phyloP scores from a whole-genome alignment of 2,797 vertebrate species.

The Spondyliosoma cantharus region DNA sequence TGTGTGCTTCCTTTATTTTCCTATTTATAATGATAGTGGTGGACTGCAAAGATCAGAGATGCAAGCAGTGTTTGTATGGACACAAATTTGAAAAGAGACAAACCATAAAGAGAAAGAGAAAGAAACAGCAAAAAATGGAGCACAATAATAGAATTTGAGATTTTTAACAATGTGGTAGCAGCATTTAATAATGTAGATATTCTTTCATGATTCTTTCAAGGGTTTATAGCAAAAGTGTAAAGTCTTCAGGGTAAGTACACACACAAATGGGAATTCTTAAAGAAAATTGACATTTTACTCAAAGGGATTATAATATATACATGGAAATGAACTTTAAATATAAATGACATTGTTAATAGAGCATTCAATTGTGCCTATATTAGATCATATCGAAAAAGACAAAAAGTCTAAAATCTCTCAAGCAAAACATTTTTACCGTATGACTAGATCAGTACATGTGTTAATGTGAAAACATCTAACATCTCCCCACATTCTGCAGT shows the following conservation, averaged over 20 bases:
- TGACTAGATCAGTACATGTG: not conserved
- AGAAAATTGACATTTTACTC: not conserved
- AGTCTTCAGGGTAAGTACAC: not conserved
- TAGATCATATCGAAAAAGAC: not conserved
- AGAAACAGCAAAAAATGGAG: not conserved
- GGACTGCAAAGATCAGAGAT: not conserved
- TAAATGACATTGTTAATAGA: too few species aligned
- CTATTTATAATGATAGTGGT: too few species aligned
- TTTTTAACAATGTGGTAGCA: too few species aligned
- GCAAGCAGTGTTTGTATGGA: not conserved
- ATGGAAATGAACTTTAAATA: too few species aligned
- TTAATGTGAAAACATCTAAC: not conserved
- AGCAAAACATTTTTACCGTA: too few species aligned
- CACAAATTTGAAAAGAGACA: rapidly evolving
- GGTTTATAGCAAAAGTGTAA: not conserved
- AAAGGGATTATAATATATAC: not conserved
- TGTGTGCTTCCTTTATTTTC: not conserved
- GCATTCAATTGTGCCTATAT: not conserved
- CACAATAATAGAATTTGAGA: too few species aligned
- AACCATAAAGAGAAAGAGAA: not conserved
- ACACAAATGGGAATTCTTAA: not conserved
- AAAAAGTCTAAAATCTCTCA: not conserved
- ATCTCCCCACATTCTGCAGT: not conserved
- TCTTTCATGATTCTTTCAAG: not conserved
- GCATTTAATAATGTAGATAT: not conserved